Percentiles rank a stretch among this genome's conserved stretches.
These are phyloP conservation scores for Acrossocheilus wenchowensis DNA, from an alignment of 2,797 vertebrate genomes.

Conservation along the genomic window DNA sequence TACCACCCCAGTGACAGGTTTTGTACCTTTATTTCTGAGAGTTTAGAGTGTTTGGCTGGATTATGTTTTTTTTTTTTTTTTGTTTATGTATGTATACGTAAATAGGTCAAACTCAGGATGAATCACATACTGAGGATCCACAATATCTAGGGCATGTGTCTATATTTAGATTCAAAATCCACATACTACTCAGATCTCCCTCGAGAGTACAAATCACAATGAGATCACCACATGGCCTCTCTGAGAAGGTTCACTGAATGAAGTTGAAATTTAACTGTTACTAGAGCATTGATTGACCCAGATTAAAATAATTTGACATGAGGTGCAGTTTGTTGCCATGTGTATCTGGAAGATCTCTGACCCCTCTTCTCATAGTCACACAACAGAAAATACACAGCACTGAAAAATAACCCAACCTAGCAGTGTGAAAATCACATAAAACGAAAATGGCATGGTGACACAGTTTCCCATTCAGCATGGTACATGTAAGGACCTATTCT, in stretches of 20 bases:
- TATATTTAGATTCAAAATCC: conserved; percentile 11
- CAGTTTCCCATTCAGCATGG: background rate
- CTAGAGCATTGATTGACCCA: background rate
- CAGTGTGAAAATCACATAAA: background rate
- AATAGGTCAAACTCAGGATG: conserved; percentile 22
- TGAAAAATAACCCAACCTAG: background rate
- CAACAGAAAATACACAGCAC: background rate
- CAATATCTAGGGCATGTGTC: conserved; percentile 16
- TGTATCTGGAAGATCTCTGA: background rate
- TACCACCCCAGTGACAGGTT: no score
- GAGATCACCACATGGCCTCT: background rate
- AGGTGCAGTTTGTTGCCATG: background rate
- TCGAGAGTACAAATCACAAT: background rate
- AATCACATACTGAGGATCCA: conserved; percentile 7
- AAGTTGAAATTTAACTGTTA: conserved; percentile 12
- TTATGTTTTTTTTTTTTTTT: background rate
- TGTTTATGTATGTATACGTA: background rate
- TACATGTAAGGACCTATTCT: background rate
- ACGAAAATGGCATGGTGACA: background rate
- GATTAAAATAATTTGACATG: background rate
- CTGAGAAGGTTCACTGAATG: background rate
- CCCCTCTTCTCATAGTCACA: background rate
- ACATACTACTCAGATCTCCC: background rate
- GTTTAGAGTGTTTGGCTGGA: background rate
- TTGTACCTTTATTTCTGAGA: no score